Evolutionary conservation across 1,140 invertebrate species (phyloP).

Genomic region (Nomia melanderi): DNA sequence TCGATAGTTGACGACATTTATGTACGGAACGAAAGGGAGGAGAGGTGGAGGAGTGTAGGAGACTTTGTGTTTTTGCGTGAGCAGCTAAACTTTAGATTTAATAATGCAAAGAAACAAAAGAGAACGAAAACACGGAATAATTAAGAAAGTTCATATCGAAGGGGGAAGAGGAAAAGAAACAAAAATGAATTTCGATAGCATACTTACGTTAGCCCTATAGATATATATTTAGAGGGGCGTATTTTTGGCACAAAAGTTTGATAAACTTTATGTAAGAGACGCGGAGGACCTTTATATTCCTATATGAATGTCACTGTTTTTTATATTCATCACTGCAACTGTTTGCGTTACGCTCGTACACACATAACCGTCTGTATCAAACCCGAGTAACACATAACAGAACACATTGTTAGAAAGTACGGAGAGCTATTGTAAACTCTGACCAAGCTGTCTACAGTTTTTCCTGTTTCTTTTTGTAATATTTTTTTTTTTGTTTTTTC

Average conservation of each 20-base stretch:
- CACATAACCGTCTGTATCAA: conserved; percentile 19
- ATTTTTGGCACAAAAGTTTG: conserved; percentile 63
- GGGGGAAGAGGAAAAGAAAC: neutral
- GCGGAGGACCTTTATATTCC: conserved; percentile 24
- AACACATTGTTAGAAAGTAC: conserved; percentile 31
- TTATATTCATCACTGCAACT: conserved; percentile 41
- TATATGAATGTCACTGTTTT: conserved; percentile 44
- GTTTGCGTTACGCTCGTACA: conserved; percentile 17
- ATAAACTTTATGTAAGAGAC: conserved; percentile 41
- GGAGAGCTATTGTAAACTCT: conserved; percentile 71
- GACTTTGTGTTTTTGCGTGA: conserved; percentile 12
- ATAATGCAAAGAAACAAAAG: no score
- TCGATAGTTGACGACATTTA: conserved; percentile 4
- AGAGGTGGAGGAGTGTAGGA: neutral
- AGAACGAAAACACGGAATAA: neutral
- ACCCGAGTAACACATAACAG: neutral
- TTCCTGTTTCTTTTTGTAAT: no score
- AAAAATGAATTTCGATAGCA: conserved; percentile 1
- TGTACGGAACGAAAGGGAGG: neutral
- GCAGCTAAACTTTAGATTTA: neutral
- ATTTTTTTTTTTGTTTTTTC: neutral
- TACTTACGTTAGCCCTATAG: conserved; percentile 18
- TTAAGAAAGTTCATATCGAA: neutral
- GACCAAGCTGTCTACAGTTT: conserved; percentile 64
- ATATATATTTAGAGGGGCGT: conserved; percentile 50